phyloP scores from a whole-genome alignment of 2,797 vertebrate species.

The Xiphorhynchus erythropygius region DNA sequence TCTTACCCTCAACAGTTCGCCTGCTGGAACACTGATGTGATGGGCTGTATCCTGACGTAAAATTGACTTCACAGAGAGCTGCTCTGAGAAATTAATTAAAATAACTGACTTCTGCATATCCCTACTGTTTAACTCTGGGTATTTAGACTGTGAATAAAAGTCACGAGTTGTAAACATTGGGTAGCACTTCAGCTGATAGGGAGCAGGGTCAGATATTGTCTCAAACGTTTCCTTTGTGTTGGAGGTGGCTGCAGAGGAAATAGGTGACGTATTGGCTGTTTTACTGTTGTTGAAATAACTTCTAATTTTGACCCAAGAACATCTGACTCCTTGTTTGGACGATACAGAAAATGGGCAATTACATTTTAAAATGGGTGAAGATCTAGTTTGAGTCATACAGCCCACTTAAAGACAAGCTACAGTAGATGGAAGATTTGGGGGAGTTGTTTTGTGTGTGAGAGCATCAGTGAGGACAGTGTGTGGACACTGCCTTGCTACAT shows the following conservation, averaged over 20 bases:
- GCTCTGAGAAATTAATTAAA: background rate
- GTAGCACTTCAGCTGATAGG: background rate
- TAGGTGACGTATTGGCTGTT: background rate
- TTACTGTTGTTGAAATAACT: background rate
- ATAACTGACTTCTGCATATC: background rate
- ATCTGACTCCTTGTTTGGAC: background rate
- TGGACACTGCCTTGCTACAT: background rate
- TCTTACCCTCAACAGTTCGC: background rate
- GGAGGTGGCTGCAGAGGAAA: background rate
- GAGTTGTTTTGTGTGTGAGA: background rate
- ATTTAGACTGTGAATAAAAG: background rate
- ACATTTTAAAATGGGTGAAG: background rate
- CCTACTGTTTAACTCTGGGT: background rate
- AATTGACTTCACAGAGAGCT: background rate
- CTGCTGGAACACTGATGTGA: fast-evolving
- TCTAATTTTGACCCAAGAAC: background rate
- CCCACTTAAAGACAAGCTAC: background rate
- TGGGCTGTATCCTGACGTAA: background rate
- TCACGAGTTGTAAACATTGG: background rate
- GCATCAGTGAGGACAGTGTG: fast-evolving
- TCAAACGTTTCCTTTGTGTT: background rate
- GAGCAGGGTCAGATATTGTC: background rate
- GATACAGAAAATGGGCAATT: background rate
- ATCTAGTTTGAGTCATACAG: background rate
- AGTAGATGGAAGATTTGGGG: background rate